Percentiles rank a stretch among this genome's conserved stretches.
Evolutionary conservation across 2,113 vertebrate species (phyloP).

Genomic region (Shinisaurus crocodilurus): DNA sequence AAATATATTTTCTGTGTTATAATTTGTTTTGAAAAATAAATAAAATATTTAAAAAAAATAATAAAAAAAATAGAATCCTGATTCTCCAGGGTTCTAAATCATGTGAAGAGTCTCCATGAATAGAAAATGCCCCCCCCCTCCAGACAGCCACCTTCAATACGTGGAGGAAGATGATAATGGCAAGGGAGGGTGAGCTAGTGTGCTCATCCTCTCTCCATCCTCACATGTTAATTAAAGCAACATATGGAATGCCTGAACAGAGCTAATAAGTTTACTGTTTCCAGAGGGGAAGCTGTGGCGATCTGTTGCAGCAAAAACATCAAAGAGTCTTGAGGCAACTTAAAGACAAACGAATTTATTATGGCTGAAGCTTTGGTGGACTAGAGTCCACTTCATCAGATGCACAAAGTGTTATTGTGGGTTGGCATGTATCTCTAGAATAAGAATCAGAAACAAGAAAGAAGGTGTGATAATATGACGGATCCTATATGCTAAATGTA

Average conservation of each 20-base stretch:
- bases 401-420: background rate
- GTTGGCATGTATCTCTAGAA: background rate
- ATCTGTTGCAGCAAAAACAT: background rate
- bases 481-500: constrained; percentile 13
- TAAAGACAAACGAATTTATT: background rate
- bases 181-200: background rate
- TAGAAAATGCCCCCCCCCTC: background rate
- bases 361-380: background rate
- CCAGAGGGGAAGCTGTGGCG: background rate
- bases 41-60: no score
- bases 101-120: background rate
- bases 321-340: background rate
- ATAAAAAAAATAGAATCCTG: no score
- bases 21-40: no score
- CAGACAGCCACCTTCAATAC: background rate
- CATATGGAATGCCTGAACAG: background rate
- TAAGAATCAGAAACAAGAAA: constrained; percentile 23
- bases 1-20: no score
- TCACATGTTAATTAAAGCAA: background rate
- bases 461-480: constrained; percentile 16
- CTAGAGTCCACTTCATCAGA: background rate
- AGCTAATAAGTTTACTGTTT: background rate
- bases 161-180: background rate
- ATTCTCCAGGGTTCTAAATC: background rate
- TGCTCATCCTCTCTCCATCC: background rate